phyloP scores from a whole-genome alignment of 2,113 vertebrate genomes.

The Argyrosomus japonicus region DNA sequence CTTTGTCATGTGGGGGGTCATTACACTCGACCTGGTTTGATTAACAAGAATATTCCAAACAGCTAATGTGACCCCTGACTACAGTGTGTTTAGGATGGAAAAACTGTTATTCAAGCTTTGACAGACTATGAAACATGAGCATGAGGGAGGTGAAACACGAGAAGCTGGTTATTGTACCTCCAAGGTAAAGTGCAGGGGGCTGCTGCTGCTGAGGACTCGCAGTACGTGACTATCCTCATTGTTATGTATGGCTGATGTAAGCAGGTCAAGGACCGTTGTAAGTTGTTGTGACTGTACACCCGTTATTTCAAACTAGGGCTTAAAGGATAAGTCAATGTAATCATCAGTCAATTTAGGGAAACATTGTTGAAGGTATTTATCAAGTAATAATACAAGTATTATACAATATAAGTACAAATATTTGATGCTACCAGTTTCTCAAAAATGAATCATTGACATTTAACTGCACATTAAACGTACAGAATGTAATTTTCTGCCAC shows the following conservation, averaged over 20 bases:
- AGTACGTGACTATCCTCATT: conserved; percentile 42
- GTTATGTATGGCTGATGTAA: conserved; percentile 30
- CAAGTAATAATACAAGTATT: not conserved
- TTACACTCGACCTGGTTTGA: conserved; percentile 19
- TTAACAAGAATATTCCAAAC: conserved; percentile 16
- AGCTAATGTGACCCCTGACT: conserved; percentile 14
- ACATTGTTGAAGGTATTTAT: not conserved
- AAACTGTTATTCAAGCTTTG: conserved; percentile 59
- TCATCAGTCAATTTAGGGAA: not conserved
- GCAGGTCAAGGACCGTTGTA: conserved; percentile 37
- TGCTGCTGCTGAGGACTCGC: not conserved
- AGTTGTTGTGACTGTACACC: conserved; percentile 15
- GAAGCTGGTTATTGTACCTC: conserved; percentile 39
- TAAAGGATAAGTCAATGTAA: not conserved
- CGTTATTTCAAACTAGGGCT: conserved; percentile 25
- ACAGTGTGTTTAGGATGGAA: conserved; percentile 59
- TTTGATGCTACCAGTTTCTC: not conserved
- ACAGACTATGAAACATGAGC: conserved; percentile 65
- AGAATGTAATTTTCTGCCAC: no score
- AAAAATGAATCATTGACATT: not conserved
- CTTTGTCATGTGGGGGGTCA: conserved; percentile 12
- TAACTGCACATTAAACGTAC: no score
- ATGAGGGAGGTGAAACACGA: conserved; percentile 36
- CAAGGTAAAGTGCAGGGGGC: conserved; percentile 57
- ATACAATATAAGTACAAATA: not conserved